A percentile compares a stretch with the other conserved stretches of the same genome.
These are phyloP conservation scores for Xestoiulus laeticollis DNA, from an alignment of 2,888 invertebrate species.

Conservation along the genomic window DNA sequence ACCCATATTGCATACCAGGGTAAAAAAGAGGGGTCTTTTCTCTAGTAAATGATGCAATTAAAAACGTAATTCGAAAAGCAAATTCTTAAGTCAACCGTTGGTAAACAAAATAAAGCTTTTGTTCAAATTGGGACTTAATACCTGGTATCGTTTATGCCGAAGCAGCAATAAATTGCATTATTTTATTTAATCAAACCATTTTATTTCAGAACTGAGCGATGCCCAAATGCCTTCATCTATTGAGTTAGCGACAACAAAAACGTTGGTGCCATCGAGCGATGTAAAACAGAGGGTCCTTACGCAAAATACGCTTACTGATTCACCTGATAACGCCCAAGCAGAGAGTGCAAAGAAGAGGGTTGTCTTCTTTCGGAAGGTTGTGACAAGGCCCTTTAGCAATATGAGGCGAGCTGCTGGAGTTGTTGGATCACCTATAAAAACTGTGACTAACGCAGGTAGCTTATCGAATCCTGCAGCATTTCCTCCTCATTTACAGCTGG, in stretches of 20 bases:
- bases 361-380: conserved; percentile 1
- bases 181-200: neutral
- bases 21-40: too few species aligned
- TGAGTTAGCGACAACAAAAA: neutral
- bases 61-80: too few species aligned
- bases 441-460: neutral
- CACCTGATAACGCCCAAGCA: neutral
- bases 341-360: conserved; percentile 19
- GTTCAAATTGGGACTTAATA: too few species aligned
- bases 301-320: neutral
- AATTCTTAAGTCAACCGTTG: too few species aligned
- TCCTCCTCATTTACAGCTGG: neutral
- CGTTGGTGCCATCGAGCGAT: neutral
- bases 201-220: neutral
- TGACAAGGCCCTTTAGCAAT: neutral
- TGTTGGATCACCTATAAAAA: neutral
- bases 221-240: neutral
- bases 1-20: too few species aligned
- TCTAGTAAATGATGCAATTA: too few species aligned
- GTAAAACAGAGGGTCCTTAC: neutral
- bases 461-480: neutral
- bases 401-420: neutral
- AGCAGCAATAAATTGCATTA: too few species aligned
- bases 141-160: too few species aligned
- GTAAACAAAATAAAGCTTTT: too few species aligned